Evolutionary conservation across 2,113 vertebrate species (phyloP), one percentile per base, ranked within the genome.

Genomic region (Larimichthys polyactis): DNA sequence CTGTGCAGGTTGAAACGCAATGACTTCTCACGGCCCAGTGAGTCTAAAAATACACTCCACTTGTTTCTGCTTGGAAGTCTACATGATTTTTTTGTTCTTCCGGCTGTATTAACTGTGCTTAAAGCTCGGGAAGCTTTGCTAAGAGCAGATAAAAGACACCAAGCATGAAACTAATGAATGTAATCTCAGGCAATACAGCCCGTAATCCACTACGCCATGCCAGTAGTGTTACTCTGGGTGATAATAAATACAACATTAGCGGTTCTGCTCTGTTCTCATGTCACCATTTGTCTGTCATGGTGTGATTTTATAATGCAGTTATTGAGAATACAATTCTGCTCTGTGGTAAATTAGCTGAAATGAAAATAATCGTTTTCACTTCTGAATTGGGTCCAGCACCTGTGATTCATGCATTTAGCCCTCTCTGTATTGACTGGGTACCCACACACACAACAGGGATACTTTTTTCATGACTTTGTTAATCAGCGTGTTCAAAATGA

Each of bases 21-120:
- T 22, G 73, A 82, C 72, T 79, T 67, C 10, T 49, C 51, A 24
- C 19, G 60, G 49, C 60, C 66, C 63, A 51, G 0, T 7, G 54
- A 44, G 29, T 71, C 79, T 81, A 73, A 89, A 81, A 68, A 71
- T 88, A 59, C 52, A 51, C 20, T 32, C 44, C 17, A 22, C 43
- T 52, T 59, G 48, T 46, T 70, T 72, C 65, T 46, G 22, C 32
- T 32, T 32, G 52, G 2, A 52, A 44, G 65, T 63, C 14, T 5
- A 12, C 14, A 27, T n/a, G 8, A 3, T 48, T 48, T 67, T 11
- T 69, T 7, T 49, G 29, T 63, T 17, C 7, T 14, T 63, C 17
- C 20, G 17, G 24, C 22, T 59, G 22, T 71, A 58, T 81, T 70
- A 71, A 78, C 70, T 70, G 60, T 58, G 51, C 36, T 72, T 17